Conservation (phyloP, 2,797 vertebrate genomes). For the Champsocephalus gunnari region DNA sequence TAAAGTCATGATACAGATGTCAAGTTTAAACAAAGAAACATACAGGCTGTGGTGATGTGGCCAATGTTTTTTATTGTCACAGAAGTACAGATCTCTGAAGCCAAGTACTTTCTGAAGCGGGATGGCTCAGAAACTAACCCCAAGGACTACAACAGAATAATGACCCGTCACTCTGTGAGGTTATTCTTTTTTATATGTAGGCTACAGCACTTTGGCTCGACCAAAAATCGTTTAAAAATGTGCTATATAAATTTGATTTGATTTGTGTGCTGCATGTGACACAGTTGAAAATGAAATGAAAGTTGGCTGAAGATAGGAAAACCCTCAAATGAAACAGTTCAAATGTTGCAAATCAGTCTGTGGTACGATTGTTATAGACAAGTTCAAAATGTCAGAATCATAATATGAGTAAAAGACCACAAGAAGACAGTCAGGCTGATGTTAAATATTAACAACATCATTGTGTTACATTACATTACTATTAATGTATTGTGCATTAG, state of each 20-base stretch:
- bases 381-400: background rate
- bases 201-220: no score
- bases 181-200: no score
- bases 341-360: background rate
- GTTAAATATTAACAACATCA: background rate
- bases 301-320: background rate
- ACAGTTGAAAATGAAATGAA: background rate
- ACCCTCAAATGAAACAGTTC: background rate
- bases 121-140: background rate
- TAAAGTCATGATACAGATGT: slow-evolving; percentile 72
- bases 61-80: slow-evolving; percentile 43
- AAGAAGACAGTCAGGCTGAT: background rate
- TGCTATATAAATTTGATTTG: no score
- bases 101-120: background rate
- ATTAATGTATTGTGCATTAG: background rate
- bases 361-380: background rate
- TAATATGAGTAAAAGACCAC: background rate
- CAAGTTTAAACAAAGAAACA: slow-evolving; percentile 54
- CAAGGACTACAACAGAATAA: background rate
- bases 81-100: slow-evolving; percentile 24
- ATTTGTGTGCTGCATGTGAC: background rate
- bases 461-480: no score
- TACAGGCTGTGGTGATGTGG: slow-evolving; percentile 36
- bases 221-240: no score
- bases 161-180: background rate